Percentiles rank a stretch among this genome's conserved stretches.
Conservation (phyloP, 2,113 vertebrate genomes). For the Cyprinus carpio region DNA sequence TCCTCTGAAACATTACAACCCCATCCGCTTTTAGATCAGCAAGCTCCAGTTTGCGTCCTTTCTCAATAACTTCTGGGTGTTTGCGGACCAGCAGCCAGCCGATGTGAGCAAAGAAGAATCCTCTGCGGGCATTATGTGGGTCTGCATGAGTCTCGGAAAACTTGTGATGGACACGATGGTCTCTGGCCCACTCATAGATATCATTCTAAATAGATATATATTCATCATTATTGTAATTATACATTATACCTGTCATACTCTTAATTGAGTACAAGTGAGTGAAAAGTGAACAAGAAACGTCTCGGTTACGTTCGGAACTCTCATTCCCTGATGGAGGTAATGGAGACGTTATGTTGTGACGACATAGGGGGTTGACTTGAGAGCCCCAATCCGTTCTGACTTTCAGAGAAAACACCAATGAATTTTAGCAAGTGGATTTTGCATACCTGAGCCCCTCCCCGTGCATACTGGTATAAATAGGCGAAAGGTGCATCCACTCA, state of each 20-base stretch:
- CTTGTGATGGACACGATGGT: slow-evolving; percentile 93
- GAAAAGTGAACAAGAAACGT: too few species aligned
- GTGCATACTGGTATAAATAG: too few species aligned
- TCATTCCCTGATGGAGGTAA: too few species aligned
- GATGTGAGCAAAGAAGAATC: slow-evolving; percentile 94
- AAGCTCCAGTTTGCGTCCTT: slow-evolving; percentile 84
- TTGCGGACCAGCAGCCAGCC: slow-evolving; percentile 94
- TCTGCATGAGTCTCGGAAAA: slow-evolving; percentile 91
- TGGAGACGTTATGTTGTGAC: too few species aligned
- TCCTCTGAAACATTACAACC: slow-evolving; percentile 92
- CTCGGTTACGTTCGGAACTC: too few species aligned
- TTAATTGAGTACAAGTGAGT: neutral
- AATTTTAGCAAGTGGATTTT: too few species aligned
- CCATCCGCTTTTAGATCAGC: slow-evolving; percentile 84
- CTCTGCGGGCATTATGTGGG: slow-evolving; percentile 86
- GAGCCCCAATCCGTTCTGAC: too few species aligned
- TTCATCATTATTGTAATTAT: neutral
- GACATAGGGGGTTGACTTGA: too few species aligned
- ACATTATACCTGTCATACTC: neutral
- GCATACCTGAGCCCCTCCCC: too few species aligned
- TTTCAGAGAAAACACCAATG: too few species aligned
- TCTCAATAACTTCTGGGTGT: slow-evolving; percentile 89
- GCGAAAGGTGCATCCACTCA: too few species aligned
- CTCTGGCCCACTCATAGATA: slow-evolving; percentile 88
- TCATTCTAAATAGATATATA: slow-evolving; percentile 80